A percentile compares a stretch with the other conserved stretches of the same genome.
Evolutionary conservation across 53 echinoderm and acorn worm genomes (phyloP).

Genomic region (Mesocentrotus franciscanus): DNA sequence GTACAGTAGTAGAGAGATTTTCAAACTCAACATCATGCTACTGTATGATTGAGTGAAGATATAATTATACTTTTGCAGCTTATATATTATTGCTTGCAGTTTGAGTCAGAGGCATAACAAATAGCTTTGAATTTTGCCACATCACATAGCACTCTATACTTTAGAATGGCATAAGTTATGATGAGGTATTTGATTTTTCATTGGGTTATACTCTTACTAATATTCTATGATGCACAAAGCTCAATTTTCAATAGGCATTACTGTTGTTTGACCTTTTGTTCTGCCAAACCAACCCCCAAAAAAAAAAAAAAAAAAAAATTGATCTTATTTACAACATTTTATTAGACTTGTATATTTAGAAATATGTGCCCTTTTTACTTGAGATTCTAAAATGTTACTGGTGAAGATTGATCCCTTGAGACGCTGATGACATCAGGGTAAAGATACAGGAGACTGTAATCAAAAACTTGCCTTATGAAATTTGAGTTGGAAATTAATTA

Average conservation of each 20-base stretch:
- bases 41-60: neutral
- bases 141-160: neutral
- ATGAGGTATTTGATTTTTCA: too few species aligned
- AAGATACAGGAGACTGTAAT: too few species aligned
- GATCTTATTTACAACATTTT: neutral
- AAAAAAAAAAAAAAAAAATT: too few species aligned
- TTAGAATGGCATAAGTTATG: too few species aligned
- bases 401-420: neutral
- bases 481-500: neutral
- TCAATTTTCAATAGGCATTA: neutral
- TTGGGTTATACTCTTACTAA: too few species aligned
- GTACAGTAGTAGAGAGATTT: too few species aligned
- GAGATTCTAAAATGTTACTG: neutral
- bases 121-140: neutral
- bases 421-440: neutral
- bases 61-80: neutral
- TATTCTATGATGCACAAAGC: too few species aligned
- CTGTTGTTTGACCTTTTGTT: neutral
- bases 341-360: neutral
- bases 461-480: neutral
- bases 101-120: neutral
- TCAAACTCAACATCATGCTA: neutral
- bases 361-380: neutral
- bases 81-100: neutral
- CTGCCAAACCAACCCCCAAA: neutral